These are phyloP conservation scores for Amiota minor DNA, from an alignment of 2,888 invertebrate species.

Conservation along the genomic window DNA sequence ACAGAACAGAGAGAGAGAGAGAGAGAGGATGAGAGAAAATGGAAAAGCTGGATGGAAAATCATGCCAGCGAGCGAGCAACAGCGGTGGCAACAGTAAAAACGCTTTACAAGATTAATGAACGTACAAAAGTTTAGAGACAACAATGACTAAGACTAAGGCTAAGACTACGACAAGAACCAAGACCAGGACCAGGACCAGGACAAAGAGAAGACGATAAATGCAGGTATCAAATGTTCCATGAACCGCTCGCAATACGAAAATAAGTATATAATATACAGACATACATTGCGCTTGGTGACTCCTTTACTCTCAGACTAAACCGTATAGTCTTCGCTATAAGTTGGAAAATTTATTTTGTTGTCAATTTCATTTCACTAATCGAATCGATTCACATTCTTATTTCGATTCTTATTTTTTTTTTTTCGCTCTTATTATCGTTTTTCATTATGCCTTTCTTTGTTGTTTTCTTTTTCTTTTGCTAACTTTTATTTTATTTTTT, in stretches of 20 bases:
- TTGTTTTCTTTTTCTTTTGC: not conserved
- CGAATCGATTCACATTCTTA: constrained; percentile 65
- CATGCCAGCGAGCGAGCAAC: constrained; percentile 1
- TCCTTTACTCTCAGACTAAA: constrained; percentile 36
- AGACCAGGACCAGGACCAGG: constrained; percentile 21
- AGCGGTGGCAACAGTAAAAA: constrained; percentile 53
- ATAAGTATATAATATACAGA: constrained; percentile 50
- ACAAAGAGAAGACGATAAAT: constrained; percentile 21
- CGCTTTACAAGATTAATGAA: constrained; percentile 66
- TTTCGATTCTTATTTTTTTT: constrained; percentile 47
- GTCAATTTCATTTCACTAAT: constrained; percentile 66
- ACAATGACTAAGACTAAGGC: constrained; percentile 54
- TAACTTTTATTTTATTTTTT: not conserved
- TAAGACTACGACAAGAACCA: constrained; percentile 20
- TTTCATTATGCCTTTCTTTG: constrained; percentile 13
- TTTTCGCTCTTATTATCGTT: not conserved
- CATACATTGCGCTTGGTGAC: constrained; percentile 50
- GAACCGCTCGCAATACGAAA: constrained; percentile 42
- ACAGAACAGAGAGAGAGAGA: not conserved
- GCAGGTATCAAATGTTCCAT: constrained; percentile 51
- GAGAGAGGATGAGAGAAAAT: not conserved
- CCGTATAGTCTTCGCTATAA: constrained; percentile 50
- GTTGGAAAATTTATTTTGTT: constrained; percentile 65
- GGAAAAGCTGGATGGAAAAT: not conserved
- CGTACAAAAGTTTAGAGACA: constrained; percentile 67